Base-by-base conservation (phyloP, 2,113 vertebrate species). In the Melanotaenia duboulayi region DNA sequence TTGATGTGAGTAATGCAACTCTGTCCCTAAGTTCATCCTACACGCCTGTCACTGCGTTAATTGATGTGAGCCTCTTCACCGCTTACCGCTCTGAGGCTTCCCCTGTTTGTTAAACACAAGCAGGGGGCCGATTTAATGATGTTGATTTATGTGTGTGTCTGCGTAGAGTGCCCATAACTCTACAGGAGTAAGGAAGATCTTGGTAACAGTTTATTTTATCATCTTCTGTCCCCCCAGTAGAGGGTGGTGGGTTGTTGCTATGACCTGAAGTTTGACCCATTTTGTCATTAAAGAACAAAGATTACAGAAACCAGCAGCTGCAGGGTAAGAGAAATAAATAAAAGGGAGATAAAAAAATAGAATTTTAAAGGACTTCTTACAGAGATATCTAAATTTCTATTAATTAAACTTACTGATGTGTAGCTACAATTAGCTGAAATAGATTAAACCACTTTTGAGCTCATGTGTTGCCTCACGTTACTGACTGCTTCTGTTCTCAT, bases 111-210 rank as follows among this genome's bases (percentile, higher is more conserved):
- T 11, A 25, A 65, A 61, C 71, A 37, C 16, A 35, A 56, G 80
- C 82, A 74, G 78, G 87, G 73, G 81, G 83, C 81, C 68, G 22
- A 48, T 84, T 86, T 90, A 90, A 89, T 83, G 83, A 89, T 79
- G 71, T 46, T 32, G 74, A 78, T 74, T 79, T 81, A 67, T 80
- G 54, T 76, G 35, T 59, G 49, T 11, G 19, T 9, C 14, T n/a
- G 60, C 16, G 22, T 13, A 2, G 3, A n/a, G 12, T 8, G 28
- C 63, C 6, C 9, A 39, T 37, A 28, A 40, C 28, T 24, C 8
- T 49, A 20, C 64, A 57, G 52, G 42, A 44, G 14, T 4, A 75
- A 85, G 50, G 44, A 82, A 4, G 4, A 39, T 28, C 14, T 25
- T 19, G 64, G n/a, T 25, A 24, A 40, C 52, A 32, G 22, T 51